Evolutionary conservation across 2,888 invertebrate genomes (phyloP), one percentile per base, ranked within the genome.

Genomic region (Acanthoscelides obtectus): DNA sequence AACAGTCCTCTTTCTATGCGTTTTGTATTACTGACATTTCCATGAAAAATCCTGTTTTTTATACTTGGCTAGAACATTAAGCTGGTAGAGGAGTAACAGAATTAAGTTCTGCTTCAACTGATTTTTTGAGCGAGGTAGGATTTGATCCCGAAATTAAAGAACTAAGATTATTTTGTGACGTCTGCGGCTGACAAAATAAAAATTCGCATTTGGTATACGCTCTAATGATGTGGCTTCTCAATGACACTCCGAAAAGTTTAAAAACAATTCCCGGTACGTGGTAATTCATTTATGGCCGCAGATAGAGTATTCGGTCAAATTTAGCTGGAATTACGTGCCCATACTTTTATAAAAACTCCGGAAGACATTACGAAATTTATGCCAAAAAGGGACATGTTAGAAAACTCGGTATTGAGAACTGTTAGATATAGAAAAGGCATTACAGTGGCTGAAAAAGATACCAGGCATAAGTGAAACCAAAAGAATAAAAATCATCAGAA

Each of bases 1-100:
- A 70, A 20, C 77, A 77, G 71, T 63, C 78, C 20, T 71, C 72
- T 65, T 72, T 72, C 21, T 78, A 78, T 70, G 63, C 66, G 22
- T 74, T 77, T 45, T 76, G 64, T n/a, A 72, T 72, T 68, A 70
- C 74, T 45, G 63, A 64, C 25, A 72, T 73, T 66, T 45, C 21
- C 19, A 65, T 73, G 20, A 72, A 69, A 27, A 68, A 71, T 67
- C 73, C 77, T 22, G 69, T 68, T 22, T 77, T 76, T 67, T 78
- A 76, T 66, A 71, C 69, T 5, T 76, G 72, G 76, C 69, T 65
- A 12, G 75, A 74, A 21, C 66, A 73, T 73, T 2, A 22, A 4
- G 67, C 67, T 20, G 67, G 67, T 2, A 20, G 67, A 19, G 67
- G 67, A 5, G 20, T 4, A 6, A 67, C 22, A 4, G 22, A 67